Conservation (phyloP, 2,888 invertebrate genomes). For the Macroteleia sp. region DNA sequence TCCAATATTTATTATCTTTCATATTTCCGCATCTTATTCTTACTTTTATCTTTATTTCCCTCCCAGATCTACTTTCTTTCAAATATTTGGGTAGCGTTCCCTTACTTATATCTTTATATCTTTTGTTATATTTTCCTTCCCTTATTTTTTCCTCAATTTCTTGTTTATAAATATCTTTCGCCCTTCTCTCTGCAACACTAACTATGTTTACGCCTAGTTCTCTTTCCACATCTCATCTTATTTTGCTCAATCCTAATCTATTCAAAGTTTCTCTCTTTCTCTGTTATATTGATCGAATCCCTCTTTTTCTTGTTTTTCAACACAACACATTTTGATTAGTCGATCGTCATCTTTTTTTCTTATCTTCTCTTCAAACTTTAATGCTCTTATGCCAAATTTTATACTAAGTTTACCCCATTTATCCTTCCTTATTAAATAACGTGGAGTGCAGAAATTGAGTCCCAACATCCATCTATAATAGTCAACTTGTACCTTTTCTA, state of each 20-base stretch:
- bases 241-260: background rate
- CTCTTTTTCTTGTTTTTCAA: background rate
- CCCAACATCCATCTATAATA: constrained; percentile 15
- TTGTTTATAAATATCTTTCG: background rate
- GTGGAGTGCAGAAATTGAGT: constrained; percentile 11
- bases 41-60: background rate
- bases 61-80: background rate
- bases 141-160: background rate
- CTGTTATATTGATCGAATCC: background rate
- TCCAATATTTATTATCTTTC: background rate
- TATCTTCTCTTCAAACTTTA: constrained; percentile 19
- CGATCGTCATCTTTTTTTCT: background rate
- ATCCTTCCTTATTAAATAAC: constrained; percentile 18
- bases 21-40: background rate
- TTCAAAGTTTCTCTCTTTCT: background rate
- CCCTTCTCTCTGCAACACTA: background rate
- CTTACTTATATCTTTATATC: background rate
- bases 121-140: background rate
- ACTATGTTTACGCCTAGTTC: background rate
- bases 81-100: background rate
- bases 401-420: background rate
- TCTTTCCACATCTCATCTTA: background rate
- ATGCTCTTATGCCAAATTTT: background rate
- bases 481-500: constrained; percentile 6
- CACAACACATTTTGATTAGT: constrained; percentile 5